Conservation (phyloP, 2,113 vertebrate species). For the Psilopsiagon aymara region DNA sequence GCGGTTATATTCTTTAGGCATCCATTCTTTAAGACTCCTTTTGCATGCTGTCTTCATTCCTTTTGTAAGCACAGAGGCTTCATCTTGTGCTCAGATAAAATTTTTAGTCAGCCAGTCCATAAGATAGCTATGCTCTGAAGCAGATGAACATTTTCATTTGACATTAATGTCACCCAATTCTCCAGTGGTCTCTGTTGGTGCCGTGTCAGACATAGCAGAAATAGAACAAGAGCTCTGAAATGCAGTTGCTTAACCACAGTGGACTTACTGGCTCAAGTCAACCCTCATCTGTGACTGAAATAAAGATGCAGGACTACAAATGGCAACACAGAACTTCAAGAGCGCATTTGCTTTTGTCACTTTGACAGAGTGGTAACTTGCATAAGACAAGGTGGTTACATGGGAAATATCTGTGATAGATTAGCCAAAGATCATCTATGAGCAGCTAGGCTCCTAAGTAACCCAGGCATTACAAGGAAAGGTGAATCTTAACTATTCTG, state of each 20-base stretch:
- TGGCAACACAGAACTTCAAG: background rate
- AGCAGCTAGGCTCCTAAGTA: background rate
- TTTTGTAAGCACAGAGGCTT: background rate
- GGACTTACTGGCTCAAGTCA: background rate
- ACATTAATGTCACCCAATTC: background rate
- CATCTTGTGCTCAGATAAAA: background rate
- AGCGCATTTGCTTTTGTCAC: accelerated
- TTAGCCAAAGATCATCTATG: background rate
- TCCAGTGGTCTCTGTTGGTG: background rate
- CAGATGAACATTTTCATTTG: background rate
- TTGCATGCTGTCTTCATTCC: background rate
- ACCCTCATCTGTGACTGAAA: background rate
- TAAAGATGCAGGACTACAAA: background rate
- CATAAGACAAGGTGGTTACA: background rate
- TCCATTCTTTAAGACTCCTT: background rate
- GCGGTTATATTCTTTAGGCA: background rate
- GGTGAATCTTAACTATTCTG: background rate
- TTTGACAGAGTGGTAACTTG: background rate
- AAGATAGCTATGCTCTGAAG: background rate
- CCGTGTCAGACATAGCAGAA: background rate
- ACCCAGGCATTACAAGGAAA: background rate
- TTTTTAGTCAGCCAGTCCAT: background rate
- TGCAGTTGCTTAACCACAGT: background rate
- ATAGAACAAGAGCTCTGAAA: background rate
- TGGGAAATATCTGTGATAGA: background rate